Conservation (phyloP, 2,113 vertebrate genomes). For the Apodemus sylvaticus region DNA sequence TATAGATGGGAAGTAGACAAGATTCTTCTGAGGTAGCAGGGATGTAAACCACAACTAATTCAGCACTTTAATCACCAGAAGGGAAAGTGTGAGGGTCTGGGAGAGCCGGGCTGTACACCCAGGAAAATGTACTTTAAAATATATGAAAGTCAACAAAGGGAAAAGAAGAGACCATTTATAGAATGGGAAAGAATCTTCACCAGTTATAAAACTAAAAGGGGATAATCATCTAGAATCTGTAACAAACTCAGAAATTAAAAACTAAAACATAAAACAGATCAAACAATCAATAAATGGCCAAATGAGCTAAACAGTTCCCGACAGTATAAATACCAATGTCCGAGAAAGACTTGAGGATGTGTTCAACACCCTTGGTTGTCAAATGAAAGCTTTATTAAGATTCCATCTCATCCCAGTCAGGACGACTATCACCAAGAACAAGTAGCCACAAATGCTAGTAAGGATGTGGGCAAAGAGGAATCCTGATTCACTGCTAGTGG, state of each 20-base stretch:
- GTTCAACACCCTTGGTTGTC: background rate
- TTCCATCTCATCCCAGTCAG: background rate
- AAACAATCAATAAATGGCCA: background rate
- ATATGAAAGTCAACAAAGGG: background rate
- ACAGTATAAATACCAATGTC: background rate
- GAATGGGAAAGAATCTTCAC: background rate
- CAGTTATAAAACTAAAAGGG: background rate
- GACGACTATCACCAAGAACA: background rate
- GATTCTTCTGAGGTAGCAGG: background rate
- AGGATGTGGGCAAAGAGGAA: background rate
- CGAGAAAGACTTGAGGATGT: background rate
- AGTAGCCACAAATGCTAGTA: background rate
- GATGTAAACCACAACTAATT: constrained; percentile 46
- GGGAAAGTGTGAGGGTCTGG: background rate
- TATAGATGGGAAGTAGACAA: constrained; percentile 23
- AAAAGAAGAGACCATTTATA: background rate
- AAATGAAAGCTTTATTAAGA: background rate
- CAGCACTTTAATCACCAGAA: background rate
- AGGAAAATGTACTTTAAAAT: background rate
- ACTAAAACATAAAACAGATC: background rate
- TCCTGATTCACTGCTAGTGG: background rate
- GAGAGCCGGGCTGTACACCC: background rate
- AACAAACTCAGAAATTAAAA: background rate
- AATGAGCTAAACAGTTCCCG: background rate
- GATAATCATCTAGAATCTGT: background rate